Percentiles rank a stretch among this genome's conserved stretches.
phyloP scores from a whole-genome alignment of 2,113 vertebrate species.

The Ornithorhynchus anatinus region DNA sequence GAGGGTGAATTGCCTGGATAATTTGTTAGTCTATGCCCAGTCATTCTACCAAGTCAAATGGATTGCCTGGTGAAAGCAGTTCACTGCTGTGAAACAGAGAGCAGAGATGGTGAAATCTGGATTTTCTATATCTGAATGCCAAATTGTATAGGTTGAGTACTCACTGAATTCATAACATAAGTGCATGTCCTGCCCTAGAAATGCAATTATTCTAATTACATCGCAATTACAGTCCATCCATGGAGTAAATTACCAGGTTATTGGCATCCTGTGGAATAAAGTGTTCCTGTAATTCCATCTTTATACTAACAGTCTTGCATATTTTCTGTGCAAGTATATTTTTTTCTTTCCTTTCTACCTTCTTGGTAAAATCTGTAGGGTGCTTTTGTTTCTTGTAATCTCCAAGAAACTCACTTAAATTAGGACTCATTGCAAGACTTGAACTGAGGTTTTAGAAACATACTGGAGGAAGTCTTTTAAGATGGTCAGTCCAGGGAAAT shows the following conservation, averaged over 20 bases:
- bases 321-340: slow-evolving; percentile 5
- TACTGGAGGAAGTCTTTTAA: slow-evolving; percentile 28
- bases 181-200: slow-evolving; percentile 51
- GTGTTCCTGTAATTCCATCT: slow-evolving; percentile 24
- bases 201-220: slow-evolving; percentile 64
- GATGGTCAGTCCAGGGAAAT: slow-evolving; percentile 15
- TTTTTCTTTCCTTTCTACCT: slow-evolving; percentile 34
- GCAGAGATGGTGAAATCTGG: background rate
- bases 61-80: background rate
- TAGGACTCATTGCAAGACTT: slow-evolving; percentile 33
- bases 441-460: slow-evolving; percentile 25
- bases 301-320: background rate
- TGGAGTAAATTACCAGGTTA: slow-evolving; percentile 56
- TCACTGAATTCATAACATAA: slow-evolving; percentile 54
- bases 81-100: background rate
- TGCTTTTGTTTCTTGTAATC: slow-evolving; percentile 14
- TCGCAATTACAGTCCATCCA: slow-evolving; percentile 51
- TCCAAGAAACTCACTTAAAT: slow-evolving; percentile 41
- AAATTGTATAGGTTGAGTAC: slow-evolving; percentile 44
- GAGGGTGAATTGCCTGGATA: too few species aligned
- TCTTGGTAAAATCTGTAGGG: background rate
- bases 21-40: too few species aligned
- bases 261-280: slow-evolving; percentile 48
- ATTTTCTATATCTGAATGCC: background rate
- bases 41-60: background rate